Evolutionary conservation across 2,113 vertebrate species (phyloP), one percentile per base, ranked within the genome.

Genomic region (Hiodon tergisus): DNA sequence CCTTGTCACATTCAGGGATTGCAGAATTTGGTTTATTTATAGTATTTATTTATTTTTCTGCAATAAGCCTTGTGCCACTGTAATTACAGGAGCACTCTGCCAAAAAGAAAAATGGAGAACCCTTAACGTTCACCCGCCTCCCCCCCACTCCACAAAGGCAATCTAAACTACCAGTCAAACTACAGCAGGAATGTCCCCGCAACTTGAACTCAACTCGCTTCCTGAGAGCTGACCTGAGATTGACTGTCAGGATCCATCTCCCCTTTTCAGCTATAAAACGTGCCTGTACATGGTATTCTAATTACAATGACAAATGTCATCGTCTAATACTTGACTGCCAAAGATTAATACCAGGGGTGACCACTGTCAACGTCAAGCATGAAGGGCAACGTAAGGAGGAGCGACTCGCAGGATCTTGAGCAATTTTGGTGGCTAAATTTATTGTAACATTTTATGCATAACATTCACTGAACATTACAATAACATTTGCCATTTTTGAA

Each of bases 251-350:
- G 87, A 86, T 83, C 83, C 84, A 83, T 87, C 87, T 86, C 73
- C 16, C 67, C 54, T 54, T 67, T 61, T 60, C 73, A 58, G 16
- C 84, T 69, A 46, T 79, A 86, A 88, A 86, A 83, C 83, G 76
- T 69, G 81, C 86, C 86, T 76, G 80, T 82, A 81, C 78, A 79
- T 77, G 62, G 53, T 81, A 85, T 78, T 84, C 85, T 90, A 91
- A 92, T 92, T 91, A 91, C 86, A 84, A 72, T 90, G 90, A 91
- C 86, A 78, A 90, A 91, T 90, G 84, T 67, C 72, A 50, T 78
- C 81, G 85, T 81, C 83, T 82, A 69, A 13, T 51, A 75, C 85
- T 74, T 13, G 6, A 46, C 83, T 81, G 73, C 58, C 53, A 75
- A 79, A 48, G 80, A 89, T 91, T 89, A 89, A 89, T 80, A 69